Percentiles rank a stretch among this genome's conserved stretches.
Evolutionary conservation across 2,113 vertebrate species (phyloP).

Genomic region (Dasypus novemcinctus): DNA sequence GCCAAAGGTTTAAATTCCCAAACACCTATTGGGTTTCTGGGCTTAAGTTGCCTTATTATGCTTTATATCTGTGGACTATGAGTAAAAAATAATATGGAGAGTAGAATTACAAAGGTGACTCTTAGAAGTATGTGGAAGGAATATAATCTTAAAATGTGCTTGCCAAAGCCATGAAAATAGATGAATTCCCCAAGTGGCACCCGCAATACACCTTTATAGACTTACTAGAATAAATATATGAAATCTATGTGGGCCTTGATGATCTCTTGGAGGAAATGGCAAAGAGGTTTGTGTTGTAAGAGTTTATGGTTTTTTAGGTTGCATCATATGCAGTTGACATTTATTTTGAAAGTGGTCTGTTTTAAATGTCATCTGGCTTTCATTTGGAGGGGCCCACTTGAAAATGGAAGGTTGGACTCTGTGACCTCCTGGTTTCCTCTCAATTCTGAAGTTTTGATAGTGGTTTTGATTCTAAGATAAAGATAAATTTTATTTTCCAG

Average conservation of each 20-base stretch:
- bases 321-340: slow-evolving; percentile 23
- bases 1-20: slow-evolving; percentile 62
- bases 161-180: slow-evolving; percentile 58
- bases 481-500: slow-evolving; percentile 38
- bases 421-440: slow-evolving; percentile 44
- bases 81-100: slow-evolving; percentile 64
- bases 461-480: slow-evolving; percentile 22
- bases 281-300: slow-evolving; percentile 22
- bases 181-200: slow-evolving; percentile 26
- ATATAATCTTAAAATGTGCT: slow-evolving; percentile 23
- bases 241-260: neutral
- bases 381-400: slow-evolving; percentile 52
- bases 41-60: slow-evolving; percentile 60
- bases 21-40: slow-evolving; percentile 56
- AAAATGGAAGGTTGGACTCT: slow-evolving; percentile 44
- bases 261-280: slow-evolving; percentile 3
- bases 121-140: slow-evolving; percentile 37
- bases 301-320: slow-evolving; percentile 42
- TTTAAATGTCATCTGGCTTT: slow-evolving; percentile 69
- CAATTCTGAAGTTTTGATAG: neutral
- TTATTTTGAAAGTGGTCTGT: slow-evolving; percentile 54
- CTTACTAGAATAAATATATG: neutral
- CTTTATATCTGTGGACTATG: slow-evolving; percentile 69
- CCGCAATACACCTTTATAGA: slow-evolving; percentile 12
- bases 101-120: slow-evolving; percentile 64